Conservation (phyloP, 2,797 vertebrate genomes). For the Gymnocypris eckloni region DNA sequence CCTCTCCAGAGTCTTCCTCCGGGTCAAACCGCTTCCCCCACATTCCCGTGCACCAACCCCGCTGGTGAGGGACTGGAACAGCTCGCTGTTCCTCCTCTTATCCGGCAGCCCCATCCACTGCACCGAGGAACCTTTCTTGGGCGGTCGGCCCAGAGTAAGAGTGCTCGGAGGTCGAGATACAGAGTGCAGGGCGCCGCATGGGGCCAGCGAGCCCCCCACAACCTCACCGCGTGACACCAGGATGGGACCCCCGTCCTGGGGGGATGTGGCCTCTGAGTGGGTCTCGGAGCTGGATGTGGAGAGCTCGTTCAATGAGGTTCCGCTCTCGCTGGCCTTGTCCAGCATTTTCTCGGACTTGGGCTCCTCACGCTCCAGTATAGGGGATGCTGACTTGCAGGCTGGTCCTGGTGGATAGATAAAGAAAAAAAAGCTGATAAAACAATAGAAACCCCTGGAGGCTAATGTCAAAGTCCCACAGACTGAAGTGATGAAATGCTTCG, state of each 20-base stretch:
- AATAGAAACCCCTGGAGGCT: conserved; percentile 19
- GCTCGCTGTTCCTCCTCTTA: conserved; percentile 90
- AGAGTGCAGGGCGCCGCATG: conserved; percentile 73
- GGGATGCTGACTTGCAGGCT: conserved; percentile 77
- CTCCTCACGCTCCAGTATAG: conserved; percentile 83
- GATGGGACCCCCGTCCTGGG: conserved; percentile 79
- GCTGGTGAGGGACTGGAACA: conserved; percentile 89
- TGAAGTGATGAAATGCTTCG: conserved; percentile 31
- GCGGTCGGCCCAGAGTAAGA: conserved; percentile 84
- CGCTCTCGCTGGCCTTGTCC: conserved; percentile 90
- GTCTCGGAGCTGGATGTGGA: conserved; percentile 90
- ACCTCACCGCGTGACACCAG: conserved; percentile 53
- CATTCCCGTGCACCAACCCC: conserved; percentile 68
- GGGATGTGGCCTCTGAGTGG: conserved; percentile 85
- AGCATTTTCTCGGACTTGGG: conserved; percentile 79
- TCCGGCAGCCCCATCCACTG: conserved; percentile 86
- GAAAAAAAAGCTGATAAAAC: conserved; percentile 15
- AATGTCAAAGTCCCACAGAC: conserved; percentile 24
- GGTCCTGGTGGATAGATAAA: conserved; percentile 74
- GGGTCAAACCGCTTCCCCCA: conserved; percentile 83
- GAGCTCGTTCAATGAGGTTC: conserved; percentile 86
- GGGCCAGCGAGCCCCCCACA: conserved; percentile 56
- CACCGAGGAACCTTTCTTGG: conserved; percentile 82
- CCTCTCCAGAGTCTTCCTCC: conserved; percentile 87
- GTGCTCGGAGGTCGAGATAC: conserved; percentile 83